Conservation (phyloP, 2,888 invertebrate species). For the Cryptus viduatorius region DNA sequence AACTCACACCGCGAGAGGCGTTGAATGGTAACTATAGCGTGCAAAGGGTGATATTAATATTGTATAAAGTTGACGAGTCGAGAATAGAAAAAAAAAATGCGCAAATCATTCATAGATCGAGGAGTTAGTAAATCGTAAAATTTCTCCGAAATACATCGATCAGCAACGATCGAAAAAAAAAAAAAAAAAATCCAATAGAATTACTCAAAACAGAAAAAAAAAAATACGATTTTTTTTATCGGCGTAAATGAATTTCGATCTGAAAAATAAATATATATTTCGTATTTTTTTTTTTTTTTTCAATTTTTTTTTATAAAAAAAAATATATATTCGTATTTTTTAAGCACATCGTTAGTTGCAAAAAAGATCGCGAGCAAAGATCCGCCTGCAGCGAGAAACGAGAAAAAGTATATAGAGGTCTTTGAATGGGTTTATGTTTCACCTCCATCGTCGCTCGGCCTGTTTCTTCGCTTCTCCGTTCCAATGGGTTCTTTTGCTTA, state of each 20-base stretch:
- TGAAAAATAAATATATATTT: neutral
- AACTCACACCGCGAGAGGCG: constrained; percentile 60
- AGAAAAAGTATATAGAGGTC: neutral
- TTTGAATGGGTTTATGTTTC: constrained; percentile 20
- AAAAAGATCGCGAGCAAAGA: constrained; percentile 35
- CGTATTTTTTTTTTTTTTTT: neutral
- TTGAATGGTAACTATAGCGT: constrained; percentile 63
- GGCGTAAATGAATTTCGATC: neutral
- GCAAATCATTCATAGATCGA: neutral
- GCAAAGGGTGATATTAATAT: constrained; percentile 58
- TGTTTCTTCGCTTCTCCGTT: neutral
- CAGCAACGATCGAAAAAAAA: neutral
- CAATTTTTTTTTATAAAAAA: no score
- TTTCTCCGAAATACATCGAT: neutral
- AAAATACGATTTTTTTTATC: neutral
- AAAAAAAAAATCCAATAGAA: neutral
- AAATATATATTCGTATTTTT: no score
- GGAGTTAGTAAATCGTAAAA: neutral
- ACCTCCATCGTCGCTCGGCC: constrained; percentile 22
- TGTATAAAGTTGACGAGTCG: constrained; percentile 28
- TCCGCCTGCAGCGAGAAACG: constrained; percentile 13
- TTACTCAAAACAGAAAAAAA: neutral
- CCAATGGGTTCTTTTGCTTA: constrained; percentile 65
- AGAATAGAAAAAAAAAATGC: neutral
- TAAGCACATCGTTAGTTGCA: neutral